Evolutionary conservation across 2,888 invertebrate species (phyloP), one percentile per base, ranked within the genome.

Genomic region (Drosophila bunnanda): DNA sequence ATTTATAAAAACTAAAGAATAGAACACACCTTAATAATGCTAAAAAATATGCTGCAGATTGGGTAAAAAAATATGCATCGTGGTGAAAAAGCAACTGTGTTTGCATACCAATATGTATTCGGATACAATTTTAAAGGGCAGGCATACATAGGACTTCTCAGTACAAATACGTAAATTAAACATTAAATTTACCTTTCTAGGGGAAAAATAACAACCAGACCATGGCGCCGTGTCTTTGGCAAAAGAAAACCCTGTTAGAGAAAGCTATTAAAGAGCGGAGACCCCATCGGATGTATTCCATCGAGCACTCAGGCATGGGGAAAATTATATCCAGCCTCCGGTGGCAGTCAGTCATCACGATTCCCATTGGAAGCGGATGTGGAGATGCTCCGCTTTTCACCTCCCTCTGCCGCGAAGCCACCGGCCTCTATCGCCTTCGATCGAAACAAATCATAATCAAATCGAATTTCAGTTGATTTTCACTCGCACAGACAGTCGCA

Each of bases 391-490:
- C 38, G 72, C 17, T 12, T 30, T 25, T 28, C 20, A 22, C 5
- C 20, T 28, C 15, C 10, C 30, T 15, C 15, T 7, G 13, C 10
- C 60, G 44, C 65, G 25, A 34, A 75, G 25, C 25, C 25, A 25
- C 4, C 22, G 25, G 30, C 13, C 57, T n/a, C n/a, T n/a, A 74
- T 56, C 66, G 66, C 53, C 58, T 73, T 77, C 76, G 82, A 79
- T 88, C 88, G 83, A 89, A 89, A 82, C 86, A 89, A 84, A 84
- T 84, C 89, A 89, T 84, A 84, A 84, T 84, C 83, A 88, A 84
- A 84, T 89, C 88, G 83, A 89, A 89, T 84, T 88, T 76, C 88
- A 86, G 78, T 84, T 88, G 83, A 83, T 83, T 83, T 83, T 89
- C 86, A 88, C 77, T 89, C 62, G 82, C 69, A 85, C 88, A 82